These are phyloP conservation scores for Calephelis virginiensis DNA, from an alignment of 1,140 invertebrate species.

Conservation along the genomic window DNA sequence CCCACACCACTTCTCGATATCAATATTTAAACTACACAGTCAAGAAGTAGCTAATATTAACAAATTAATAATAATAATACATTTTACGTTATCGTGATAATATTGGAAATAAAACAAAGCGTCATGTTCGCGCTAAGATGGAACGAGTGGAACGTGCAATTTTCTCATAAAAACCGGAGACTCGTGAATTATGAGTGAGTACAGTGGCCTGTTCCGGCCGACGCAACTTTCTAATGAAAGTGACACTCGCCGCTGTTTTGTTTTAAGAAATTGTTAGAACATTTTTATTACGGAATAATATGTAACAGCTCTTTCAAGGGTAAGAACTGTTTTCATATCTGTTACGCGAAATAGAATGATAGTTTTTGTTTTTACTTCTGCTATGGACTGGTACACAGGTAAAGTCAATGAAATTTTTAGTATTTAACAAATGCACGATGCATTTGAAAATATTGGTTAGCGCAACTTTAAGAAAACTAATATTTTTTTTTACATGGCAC, in stretches of 20 bases:
- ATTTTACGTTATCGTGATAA: constrained; percentile 4
- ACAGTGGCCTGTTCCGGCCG: constrained; percentile 37
- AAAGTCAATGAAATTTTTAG: too few relatives aligned
- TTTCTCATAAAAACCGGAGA: constrained; percentile 42
- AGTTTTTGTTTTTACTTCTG: too few relatives aligned
- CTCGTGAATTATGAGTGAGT: constrained; percentile 40
- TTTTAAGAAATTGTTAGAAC: constrained; percentile 30
- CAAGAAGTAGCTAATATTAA: too few relatives aligned
- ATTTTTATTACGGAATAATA: constrained; percentile 10
- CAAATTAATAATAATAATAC: too few relatives aligned
- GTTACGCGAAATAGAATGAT: too few relatives aligned
- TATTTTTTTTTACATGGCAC: too few relatives aligned
- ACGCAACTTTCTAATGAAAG: constrained; percentile 60
- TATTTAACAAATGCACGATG: too few relatives aligned
- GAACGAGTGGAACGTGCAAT: constrained; percentile 36
- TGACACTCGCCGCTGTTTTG: constrained; percentile 37
- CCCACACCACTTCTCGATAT: too few relatives aligned
- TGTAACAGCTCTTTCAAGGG: constrained; percentile 14
- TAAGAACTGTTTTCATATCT: background rate
- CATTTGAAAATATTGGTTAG: too few relatives aligned
- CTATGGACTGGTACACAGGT: too few relatives aligned
- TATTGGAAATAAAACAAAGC: constrained; percentile 15
- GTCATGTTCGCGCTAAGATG: constrained; percentile 24
- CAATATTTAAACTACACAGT: too few relatives aligned
- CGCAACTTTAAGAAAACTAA: too few relatives aligned